Evolutionary conservation across 1,140 invertebrate species (phyloP), one percentile per base, ranked within the genome.

Genomic region (Cataglyphis hispanica): DNA sequence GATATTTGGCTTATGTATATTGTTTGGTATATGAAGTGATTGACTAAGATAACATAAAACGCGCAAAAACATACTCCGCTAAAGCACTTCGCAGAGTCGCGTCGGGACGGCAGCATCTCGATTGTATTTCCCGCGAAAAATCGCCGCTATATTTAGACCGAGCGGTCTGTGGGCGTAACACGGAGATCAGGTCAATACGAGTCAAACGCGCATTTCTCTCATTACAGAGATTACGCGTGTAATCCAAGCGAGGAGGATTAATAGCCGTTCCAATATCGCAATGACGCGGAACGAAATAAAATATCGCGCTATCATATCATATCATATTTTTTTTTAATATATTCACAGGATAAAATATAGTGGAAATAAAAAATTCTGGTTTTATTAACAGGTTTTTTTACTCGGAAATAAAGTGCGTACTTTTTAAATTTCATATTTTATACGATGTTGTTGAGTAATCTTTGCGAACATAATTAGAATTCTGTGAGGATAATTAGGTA

Each of bases 71-170:
- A 7, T 6, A 6, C 19, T 67, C 53, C n/a, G 5, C 31, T 53
- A 78, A 78, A 25, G 31, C 6, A n/a, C n/a, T 8, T 78, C n/a
- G 40, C n/a, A 31, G 34, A 67, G 8, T 50, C 22, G 27, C 4
- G 40, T 69, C 60, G n/a, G 53, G 11, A 77, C 37, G 53, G 22
- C 61, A 53, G 34, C 43, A 22, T 67, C 46, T 61, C 69, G 67
- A 77, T 85, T 80, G 37, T 61, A 10, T 78, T 50, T 77, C 34
- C 22, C 34, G 83, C 43, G 75, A 85, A 85, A 80, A 85, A 85
- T 85, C 46, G 75, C 31, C 22, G 58, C 61, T 85, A 85, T 85
- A 85, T 85, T 78, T 85, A 85, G 75, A 75, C 3, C 27, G 43
- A 80, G 43, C 61, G 83, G 34, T 56, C 43, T 78, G 46, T 63